Percentiles rank a stretch among this genome's conserved stretches.
phyloP scores from a whole-genome alignment of 2,888 invertebrate species.

The Eutolmus rufibarbis region DNA sequence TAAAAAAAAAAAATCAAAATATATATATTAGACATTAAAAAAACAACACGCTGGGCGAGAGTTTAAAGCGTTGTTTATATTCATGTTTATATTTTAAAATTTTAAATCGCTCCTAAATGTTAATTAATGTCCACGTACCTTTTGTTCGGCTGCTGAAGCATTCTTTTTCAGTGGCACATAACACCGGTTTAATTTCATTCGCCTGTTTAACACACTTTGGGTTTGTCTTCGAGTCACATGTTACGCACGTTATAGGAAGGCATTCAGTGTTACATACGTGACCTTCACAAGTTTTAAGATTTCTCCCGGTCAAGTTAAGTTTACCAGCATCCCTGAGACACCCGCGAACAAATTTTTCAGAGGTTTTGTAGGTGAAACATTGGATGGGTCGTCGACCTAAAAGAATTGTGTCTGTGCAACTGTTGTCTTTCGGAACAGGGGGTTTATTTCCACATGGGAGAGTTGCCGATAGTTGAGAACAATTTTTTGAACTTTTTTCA shows the following conservation, averaged over 20 bases:
- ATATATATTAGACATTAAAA: too few species aligned
- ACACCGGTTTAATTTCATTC: slow-evolving; percentile 44
- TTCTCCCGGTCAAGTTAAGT: slow-evolving; percentile 50
- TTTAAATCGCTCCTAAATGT: not conserved
- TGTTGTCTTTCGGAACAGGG: not conserved
- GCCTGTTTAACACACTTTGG: slow-evolving; percentile 52
- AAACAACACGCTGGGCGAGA: too few species aligned
- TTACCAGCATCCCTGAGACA: slow-evolving; percentile 55
- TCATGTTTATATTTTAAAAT: too few species aligned
- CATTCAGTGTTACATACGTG: slow-evolving; percentile 54
- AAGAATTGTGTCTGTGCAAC: not conserved
- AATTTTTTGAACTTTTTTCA: not conserved
- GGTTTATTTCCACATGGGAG: not conserved
- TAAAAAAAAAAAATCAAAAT: too few species aligned
- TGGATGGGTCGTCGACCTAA: slow-evolving; percentile 37
- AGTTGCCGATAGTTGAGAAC: not conserved
- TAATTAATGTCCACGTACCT: not conserved
- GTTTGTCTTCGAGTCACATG: slow-evolving; percentile 53
- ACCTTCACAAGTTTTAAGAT: slow-evolving; percentile 48
- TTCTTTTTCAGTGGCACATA: not conserved
- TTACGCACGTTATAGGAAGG: slow-evolving; percentile 53
- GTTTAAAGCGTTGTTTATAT: not conserved
- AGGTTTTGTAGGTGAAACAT: slow-evolving; percentile 53
- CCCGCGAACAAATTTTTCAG: slow-evolving; percentile 54
- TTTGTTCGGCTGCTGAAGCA: not conserved